A percentile compares a stretch with the other conserved stretches of the same genome.
phyloP scores from a whole-genome alignment of 2,888 invertebrate genomes.

The Junonia oenone region DNA sequence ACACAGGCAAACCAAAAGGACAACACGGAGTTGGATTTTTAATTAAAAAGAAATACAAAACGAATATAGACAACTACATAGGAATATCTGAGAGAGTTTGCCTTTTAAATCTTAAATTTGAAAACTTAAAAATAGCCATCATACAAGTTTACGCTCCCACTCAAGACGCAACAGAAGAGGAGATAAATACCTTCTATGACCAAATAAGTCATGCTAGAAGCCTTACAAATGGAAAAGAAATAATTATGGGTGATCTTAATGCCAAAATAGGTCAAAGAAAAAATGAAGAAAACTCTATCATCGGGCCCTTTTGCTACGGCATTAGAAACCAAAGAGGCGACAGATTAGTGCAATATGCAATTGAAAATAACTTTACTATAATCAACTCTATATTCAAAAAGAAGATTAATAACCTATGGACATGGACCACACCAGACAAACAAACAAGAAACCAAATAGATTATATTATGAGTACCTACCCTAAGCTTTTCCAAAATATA shows the following conservation, averaged over 20 bases:
- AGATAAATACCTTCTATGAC: background rate
- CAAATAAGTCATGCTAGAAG: background rate
- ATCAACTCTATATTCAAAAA: too few species aligned
- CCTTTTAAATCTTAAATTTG: background rate
- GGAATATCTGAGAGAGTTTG: conserved; percentile 18
- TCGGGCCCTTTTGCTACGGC: conserved; percentile 24
- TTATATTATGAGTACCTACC: too few species aligned
- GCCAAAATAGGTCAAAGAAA: too few species aligned
- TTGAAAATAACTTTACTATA: conserved; percentile 21
- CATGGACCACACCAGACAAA: too few species aligned
- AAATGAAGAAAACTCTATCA: too few species aligned
- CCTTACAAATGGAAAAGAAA: too few species aligned
- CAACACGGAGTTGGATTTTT: conserved; percentile 27
- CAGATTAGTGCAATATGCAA: conserved; percentile 20
- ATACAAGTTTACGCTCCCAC: background rate
- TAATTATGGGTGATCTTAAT: too few species aligned
- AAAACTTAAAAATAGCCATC: background rate
- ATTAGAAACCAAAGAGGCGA: conserved; percentile 27
- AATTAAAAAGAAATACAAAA: conserved; percentile 18
- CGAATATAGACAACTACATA: conserved; percentile 17
- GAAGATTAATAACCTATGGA: too few species aligned
- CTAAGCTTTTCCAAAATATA: too few species aligned
- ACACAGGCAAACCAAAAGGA: conserved; percentile 22
- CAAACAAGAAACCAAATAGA: too few species aligned
- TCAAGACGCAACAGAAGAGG: background rate